Base-by-base conservation (phyloP, 2,888 invertebrate species). In the Eupithecia vulgata region DNA sequence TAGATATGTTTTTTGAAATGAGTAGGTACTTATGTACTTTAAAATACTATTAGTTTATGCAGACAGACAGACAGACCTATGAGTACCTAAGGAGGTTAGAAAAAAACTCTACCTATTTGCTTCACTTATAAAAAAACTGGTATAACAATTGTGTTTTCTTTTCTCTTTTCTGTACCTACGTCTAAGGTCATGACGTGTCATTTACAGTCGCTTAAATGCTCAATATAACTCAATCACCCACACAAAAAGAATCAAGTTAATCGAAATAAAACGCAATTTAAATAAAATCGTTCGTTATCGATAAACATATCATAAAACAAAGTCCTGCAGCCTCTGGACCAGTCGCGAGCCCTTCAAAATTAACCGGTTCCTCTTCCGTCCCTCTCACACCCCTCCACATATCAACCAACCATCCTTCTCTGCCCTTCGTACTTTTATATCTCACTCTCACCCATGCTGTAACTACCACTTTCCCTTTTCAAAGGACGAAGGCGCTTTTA, bases 401-500 rank as follows among this genome's bases (percentile, higher is more conserved):
- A 25, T 64, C 77, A 48, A 85, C 82, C 81, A 78, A 45, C 84
- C 76, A 65, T 91, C 92, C 81, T 87, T 74, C 72, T 90, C 85
- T 84, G 83, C 89, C 91, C 90, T 90, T 90, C 89, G 91, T 90
- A 82, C 85, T 93, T 92, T 92, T 93, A 92, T 90, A 91, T 94
- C 94, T 93, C 94, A 93, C 94, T 93, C 94, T 93, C 90, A 86
- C 94, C 89, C 87, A 85, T 85, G 89, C 86, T 85, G 79, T 84
- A 85, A 89, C 87, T 90, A 92, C 90, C 93, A 94, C 94, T 94
- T 94, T 94, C 94, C 94, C 93, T 94, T 94, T 94, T 93, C 87
- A 94, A 94, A 93, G 93, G 93, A 93, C 94, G 94, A 94, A 94
- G 93, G 92, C 91, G 90, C 89, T 80, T 78, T 69, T 48, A 82